These are phyloP conservation scores for Forbesichthys agassizii DNA, from an alignment of 2,113 vertebrate genomes.

Conservation along the genomic window DNA sequence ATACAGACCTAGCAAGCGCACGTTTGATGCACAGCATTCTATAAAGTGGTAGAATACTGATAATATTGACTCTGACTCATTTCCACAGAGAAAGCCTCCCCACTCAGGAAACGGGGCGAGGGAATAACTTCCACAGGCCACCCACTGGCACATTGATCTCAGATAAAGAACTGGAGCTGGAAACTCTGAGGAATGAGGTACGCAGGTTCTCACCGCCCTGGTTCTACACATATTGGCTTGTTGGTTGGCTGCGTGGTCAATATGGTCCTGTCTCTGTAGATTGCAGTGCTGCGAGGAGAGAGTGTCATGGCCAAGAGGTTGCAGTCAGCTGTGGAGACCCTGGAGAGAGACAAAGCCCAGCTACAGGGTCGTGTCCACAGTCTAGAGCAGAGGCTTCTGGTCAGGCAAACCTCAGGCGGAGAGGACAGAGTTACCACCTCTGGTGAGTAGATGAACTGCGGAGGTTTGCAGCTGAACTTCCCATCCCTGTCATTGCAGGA, in stretches of 20 bases:
- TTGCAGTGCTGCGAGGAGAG: constrained; percentile 86
- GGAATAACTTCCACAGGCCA: constrained; percentile 79
- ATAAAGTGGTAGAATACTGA: neutral
- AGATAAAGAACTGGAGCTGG: constrained; percentile 89
- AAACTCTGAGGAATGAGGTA: constrained; percentile 92
- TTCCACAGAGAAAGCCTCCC: constrained; percentile 80
- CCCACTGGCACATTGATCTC: constrained; percentile 82
- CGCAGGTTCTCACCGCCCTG: neutral
- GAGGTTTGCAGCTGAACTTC: neutral
- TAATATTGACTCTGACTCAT: neutral
- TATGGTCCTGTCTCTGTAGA: constrained; percentile 67
- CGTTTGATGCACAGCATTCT: neutral
- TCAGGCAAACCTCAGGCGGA: constrained; percentile 60
- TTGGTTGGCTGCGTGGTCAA: neutral
- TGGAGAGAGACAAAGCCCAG: constrained; percentile 89
- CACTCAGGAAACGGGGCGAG: constrained; percentile 79
- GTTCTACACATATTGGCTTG: neutral
- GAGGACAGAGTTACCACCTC: constrained; percentile 43
- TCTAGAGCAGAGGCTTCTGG: constrained; percentile 87
- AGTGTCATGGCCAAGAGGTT: constrained; percentile 87
- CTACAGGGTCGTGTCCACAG: constrained; percentile 86
- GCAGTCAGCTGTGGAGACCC: constrained; percentile 85
- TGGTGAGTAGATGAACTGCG: constrained; percentile 42
- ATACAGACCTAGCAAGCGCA: neutral
- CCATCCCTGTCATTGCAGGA: neutral